Base-by-base conservation (phyloP, 2,113 vertebrate species). In the Embiotoca jacksoni region DNA sequence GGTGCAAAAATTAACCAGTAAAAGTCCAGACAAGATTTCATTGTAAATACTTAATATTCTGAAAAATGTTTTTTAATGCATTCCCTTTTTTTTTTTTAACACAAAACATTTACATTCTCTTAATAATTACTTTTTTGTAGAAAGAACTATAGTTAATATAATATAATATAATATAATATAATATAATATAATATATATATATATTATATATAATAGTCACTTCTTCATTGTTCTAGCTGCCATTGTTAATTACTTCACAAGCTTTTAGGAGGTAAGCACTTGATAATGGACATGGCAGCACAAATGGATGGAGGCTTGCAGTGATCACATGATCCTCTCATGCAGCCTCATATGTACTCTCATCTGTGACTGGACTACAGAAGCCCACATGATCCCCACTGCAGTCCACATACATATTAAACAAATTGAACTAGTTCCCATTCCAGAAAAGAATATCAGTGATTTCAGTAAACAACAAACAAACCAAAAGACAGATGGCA, bases 181-280 rank as follows among this genome's bases (percentile, higher is more conserved):
- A n/a, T n/a, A n/a, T n/a, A n/a, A n/a, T n/a, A n/a, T n/a, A n/a
- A n/a, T n/a, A n/a, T n/a, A n/a, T n/a, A n/a, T n/a, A n/a, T n/a
- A n/a, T n/a, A n/a, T n/a, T n/a, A n/a, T n/a, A n/a, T n/a, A n/a
- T n/a, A n/a, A n/a, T n/a, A n/a, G 61, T 6, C 46, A 54, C 73
- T 72, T 49, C 3, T 64, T 59, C 46, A 66, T 58, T 44, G 62
- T 72, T 81, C 49, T 15, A 16, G 57, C 58, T 52, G 37, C 68
- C 67, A 44, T 1, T 31, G 41, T 71, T 70, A 47, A 81, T 76
- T 66, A 67, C 35, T 47, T 49, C 35, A 68, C 69, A 78, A 66
- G 46, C 77, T 74, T 68, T 71, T 33, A 56, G 41, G 75, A 49
- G 66, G 54, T 46, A 36, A 61, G 57, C 35, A 0, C 67, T 80